Conservation (phyloP, 2,888 invertebrate genomes). For the Pseudococcus longispinus region DNA sequence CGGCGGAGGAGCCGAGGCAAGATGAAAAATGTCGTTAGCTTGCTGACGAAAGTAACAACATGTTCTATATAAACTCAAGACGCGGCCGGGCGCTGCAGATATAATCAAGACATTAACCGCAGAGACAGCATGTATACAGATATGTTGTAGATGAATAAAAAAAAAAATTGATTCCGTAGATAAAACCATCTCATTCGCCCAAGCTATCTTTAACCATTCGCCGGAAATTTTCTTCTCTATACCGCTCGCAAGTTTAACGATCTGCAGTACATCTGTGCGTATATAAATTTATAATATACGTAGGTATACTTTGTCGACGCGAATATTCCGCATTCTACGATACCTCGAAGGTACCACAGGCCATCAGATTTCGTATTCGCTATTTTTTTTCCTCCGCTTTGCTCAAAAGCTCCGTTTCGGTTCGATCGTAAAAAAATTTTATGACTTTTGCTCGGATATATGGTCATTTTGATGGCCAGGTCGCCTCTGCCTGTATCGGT, state of each 20-base stretch:
- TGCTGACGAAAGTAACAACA: neutral
- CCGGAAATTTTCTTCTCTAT: neutral
- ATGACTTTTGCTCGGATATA: neutral
- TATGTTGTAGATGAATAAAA: neutral
- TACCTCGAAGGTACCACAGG: neutral
- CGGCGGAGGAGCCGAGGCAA: neutral
- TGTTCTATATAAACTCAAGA: neutral
- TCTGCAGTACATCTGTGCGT: neutral
- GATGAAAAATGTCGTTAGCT: neutral
- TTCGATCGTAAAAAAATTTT: neutral
- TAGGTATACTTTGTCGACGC: neutral
- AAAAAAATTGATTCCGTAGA: neutral
- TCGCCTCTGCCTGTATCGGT: neutral
- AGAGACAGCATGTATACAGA: neutral
- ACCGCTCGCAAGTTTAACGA: neutral
- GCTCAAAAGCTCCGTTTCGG: neutral
- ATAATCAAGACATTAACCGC: neutral
- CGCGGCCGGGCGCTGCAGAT: neutral
- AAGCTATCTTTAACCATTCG: neutral
- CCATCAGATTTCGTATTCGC: neutral
- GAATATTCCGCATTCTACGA: neutral
- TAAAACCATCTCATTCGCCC: neutral
- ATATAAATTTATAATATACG: neutral
- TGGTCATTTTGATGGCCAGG: neutral
- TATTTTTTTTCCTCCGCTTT: no score